phyloP scores from a whole-genome alignment of 2,888 invertebrate species.

The Schrankia costaestrigalis region DNA sequence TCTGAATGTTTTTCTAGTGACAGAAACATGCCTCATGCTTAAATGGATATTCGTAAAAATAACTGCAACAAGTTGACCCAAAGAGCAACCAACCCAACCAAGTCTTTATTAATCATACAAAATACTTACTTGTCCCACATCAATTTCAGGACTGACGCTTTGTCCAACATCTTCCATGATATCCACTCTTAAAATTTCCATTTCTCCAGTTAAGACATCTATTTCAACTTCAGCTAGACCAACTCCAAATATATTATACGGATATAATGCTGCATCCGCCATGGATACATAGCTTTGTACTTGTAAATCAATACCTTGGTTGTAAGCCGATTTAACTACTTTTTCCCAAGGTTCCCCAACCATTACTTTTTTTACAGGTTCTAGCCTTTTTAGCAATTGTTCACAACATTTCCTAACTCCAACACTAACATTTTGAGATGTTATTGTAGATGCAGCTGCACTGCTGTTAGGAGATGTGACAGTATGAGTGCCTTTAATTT shows the following conservation, averaged over 20 bases:
- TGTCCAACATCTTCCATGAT: conserved; percentile 83
- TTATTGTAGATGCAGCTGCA: conserved; percentile 20
- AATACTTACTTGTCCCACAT: conserved; percentile 80
- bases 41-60: too few species aligned
- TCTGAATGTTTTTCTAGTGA: too few species aligned
- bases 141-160: conserved; percentile 82
- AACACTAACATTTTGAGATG: conserved; percentile 59
- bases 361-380: conserved; percentile 68
- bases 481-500: conserved; percentile 26
- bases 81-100: neutral
- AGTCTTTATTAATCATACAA: neutral
- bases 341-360: conserved; percentile 77
- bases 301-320: conserved; percentile 74
- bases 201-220: conserved; percentile 85
- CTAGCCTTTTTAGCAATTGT: conserved; percentile 39
- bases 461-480: conserved; percentile 19
- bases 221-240: conserved; percentile 84
- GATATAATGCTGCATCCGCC: conserved; percentile 23
- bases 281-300: conserved; percentile 84
- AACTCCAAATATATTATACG: conserved; percentile 72
- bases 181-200: conserved; percentile 80
- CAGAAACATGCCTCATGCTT: too few species aligned
- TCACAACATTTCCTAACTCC: conserved; percentile 39
- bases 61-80: too few species aligned
- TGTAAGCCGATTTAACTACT: conserved; percentile 76